Evolutionary conservation across 2,113 vertebrate species (phyloP).

Genomic region (Phalacrocorax carbo): DNA sequence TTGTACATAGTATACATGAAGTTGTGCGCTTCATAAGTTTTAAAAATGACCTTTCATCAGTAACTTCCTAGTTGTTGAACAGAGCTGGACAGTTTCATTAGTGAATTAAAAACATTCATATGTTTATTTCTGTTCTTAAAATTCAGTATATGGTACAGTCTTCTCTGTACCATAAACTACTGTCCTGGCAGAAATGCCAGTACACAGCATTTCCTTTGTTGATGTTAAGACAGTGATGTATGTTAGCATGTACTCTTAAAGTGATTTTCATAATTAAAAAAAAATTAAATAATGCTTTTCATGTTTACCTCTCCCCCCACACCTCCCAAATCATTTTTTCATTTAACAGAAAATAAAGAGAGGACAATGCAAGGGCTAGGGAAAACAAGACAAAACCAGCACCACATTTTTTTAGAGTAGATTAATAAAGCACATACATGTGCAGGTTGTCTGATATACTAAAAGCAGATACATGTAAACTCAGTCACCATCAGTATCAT

Average conservation of each 20-base stretch:
- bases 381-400: not conserved
- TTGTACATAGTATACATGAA: not conserved
- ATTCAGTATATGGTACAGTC: too few relatives aligned
- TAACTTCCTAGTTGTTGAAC: not conserved
- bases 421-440: not conserved
- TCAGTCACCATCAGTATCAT: not conserved
- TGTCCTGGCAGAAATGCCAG: not conserved
- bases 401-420: not conserved
- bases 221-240: not conserved
- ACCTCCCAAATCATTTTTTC: not conserved
- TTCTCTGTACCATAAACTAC: not conserved
- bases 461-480: not conserved
- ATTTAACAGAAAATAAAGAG: not conserved
- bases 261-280: not conserved
- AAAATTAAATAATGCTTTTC: not conserved
- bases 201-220: not conserved
- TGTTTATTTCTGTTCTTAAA: not conserved
- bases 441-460: not conserved
- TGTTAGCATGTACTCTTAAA: not conserved
- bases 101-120: not conserved
- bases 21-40: not conserved
- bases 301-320: not conserved
- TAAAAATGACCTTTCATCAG: not conserved
- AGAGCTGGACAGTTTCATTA: not conserved
- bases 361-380: not conserved